Evolutionary conservation across 2,113 vertebrate species (phyloP).

Genomic region (Ibidorhyncha struthersii): DNA sequence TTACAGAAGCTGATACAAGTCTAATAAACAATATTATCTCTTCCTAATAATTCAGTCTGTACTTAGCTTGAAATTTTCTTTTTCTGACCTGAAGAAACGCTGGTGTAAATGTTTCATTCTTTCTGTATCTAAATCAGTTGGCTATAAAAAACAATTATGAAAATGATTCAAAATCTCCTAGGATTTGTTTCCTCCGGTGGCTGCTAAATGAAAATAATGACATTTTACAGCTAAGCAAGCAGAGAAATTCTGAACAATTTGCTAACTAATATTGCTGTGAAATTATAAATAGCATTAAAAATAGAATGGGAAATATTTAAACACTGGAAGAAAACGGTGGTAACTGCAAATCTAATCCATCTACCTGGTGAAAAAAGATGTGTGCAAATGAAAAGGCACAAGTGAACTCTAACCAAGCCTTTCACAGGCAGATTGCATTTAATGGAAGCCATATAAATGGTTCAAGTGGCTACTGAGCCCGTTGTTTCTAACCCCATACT

Average conservation of each 20-base stretch:
- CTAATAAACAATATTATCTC: not conserved
- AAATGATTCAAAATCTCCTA: not conserved
- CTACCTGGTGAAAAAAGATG: not conserved
- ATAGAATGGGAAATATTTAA: not conserved
- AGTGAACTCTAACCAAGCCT: not conserved
- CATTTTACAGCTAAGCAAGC: not conserved
- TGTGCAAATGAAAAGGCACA: not conserved
- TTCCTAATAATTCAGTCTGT: not conserved
- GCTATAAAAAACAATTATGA: slow-evolving; percentile 19
- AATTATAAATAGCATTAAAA: not conserved
- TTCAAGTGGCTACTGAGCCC: not conserved
- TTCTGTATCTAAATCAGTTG: not conserved
- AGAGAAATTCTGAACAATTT: not conserved
- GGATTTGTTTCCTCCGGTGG: slow-evolving; percentile 7
- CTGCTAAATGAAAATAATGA: slow-evolving; percentile 18
- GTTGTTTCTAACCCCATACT: not conserved
- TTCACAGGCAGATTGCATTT: not conserved
- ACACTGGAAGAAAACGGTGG: not conserved
- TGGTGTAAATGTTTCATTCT: not conserved
- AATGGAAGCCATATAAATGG: not conserved
- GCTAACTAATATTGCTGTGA: not conserved
- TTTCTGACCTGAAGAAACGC: not conserved
- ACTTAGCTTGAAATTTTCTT: not conserved
- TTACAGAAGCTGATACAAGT: not conserved
- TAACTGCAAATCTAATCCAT: not conserved